These are phyloP conservation scores for Morpho deidamia DNA, from an alignment of 2,888 invertebrate species.

Conservation along the genomic window DNA sequence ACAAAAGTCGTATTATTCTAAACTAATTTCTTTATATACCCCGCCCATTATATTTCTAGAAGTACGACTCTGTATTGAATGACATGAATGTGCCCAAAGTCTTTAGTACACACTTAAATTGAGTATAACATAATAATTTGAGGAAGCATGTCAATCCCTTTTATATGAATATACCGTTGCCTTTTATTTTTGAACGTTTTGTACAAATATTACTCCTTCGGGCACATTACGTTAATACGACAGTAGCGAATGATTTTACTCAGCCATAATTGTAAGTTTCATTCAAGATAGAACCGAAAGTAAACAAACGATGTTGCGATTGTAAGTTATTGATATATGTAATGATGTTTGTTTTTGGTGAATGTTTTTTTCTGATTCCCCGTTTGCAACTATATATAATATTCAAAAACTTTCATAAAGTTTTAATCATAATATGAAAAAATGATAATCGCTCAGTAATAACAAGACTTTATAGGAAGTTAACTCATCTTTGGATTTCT, in stretches of 20 bases:
- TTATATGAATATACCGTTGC: slow-evolving; percentile 31
- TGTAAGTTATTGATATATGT: no score
- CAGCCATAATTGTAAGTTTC: slow-evolving; percentile 21
- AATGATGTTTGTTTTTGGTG: no score
- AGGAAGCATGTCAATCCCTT: slow-evolving; percentile 28
- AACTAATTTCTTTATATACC: slow-evolving; percentile 8
- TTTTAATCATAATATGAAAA: no score
- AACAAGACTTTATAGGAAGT: no score
- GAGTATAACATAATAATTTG: slow-evolving; percentile 23
- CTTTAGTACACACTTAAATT: slow-evolving; percentile 22
- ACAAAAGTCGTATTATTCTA: neutral
- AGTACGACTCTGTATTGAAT: slow-evolving; percentile 15
- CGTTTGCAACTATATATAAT: no score
- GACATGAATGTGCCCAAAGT: slow-evolving; percentile 18
- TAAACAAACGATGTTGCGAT: no score
- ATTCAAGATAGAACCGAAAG: slow-evolving; percentile 20
- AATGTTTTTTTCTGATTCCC: no score
- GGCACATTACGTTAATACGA: slow-evolving; percentile 34
- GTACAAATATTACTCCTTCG: slow-evolving; percentile 39
- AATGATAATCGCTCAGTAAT: no score
- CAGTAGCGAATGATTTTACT: slow-evolving; percentile 26
- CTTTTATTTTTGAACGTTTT: slow-evolving; percentile 41
- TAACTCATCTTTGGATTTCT: no score
- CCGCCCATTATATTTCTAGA: slow-evolving; percentile 11
- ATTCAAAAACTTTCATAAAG: no score